Base-by-base conservation (phyloP, 30 jellyfish, hydroid and myxozoan genomes). In the Hydractinia echinata region DNA sequence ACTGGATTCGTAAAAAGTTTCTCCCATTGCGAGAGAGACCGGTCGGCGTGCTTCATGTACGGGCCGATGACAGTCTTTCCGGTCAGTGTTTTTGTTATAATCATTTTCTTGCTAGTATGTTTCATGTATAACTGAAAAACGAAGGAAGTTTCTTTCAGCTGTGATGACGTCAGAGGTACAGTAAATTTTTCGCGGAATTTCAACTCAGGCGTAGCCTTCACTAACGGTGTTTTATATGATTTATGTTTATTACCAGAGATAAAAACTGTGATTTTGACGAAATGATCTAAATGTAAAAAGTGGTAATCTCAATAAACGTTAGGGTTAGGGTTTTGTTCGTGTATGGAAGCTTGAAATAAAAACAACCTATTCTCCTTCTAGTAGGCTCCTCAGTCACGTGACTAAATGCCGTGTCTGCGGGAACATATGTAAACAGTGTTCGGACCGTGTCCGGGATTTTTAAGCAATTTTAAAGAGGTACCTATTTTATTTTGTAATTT, bases 61-160 rank as follows among this genome's bases (percentile, higher is more conserved):
- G 99, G 99, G 0, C 99, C 96, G 76, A 93, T 93, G 4, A 87
- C 87, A 20, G 95, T 77, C 19, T 87, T 50, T 53, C 99, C 99
- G 5, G 88, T 88, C 86, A 87, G 88, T 15, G 55, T 48, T 18
- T 82, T 70, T 8, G 53, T 69, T 18, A 19, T 19, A 3, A 77
- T 52, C 83, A 67, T 67, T 58, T 82, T 68, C 61, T 93, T 95
- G 53, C 87, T 79, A 4, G 88, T 67, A 16, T 83, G 86, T 61
- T 88, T 93, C 72, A 89, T 89, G 61, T 54, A 87, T 39, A 93
- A 55, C 7, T 77, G 79, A 44, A 88, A 76, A 60, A 81, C 44
- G 4, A 93, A 39, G 4, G 89, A 66, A 4, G 95, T 74, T 10
- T 87, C 94, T 76, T 72, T 79, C 10, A 93, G 67, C 56, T 93